These are phyloP conservation scores for Philopotamus ludificatus DNA, from an alignment of 1,140 invertebrate genomes.

Conservation along the genomic window DNA sequence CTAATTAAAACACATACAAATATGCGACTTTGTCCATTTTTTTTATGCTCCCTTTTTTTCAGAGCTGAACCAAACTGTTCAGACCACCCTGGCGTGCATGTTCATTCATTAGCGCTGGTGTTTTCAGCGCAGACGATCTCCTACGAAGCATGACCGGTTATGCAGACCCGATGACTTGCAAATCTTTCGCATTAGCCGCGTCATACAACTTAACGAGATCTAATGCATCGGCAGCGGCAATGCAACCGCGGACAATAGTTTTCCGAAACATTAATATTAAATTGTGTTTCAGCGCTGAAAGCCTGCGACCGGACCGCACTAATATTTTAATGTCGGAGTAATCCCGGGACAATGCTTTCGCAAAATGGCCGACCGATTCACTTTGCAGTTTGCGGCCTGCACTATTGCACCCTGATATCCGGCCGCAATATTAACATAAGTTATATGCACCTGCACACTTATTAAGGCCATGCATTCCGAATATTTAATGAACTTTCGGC, in stretches of 20 bases:
- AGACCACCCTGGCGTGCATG: no score
- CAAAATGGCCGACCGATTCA: background rate
- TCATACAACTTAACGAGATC: no score
- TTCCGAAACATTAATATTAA: background rate
- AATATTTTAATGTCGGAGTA: background rate
- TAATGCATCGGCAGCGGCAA: background rate
- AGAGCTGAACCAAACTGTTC: no score
- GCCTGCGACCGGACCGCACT: no score
- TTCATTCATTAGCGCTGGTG: no score
- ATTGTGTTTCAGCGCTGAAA: background rate
- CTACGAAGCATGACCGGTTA: no score
- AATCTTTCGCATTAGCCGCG: no score
- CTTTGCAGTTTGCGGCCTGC: background rate
- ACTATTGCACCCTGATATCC: slow-evolving; percentile 20
- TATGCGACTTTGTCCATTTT: no score
- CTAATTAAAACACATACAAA: no score
- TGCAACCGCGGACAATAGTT: background rate
- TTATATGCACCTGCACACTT: slow-evolving; percentile 14
- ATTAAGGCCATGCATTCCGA: background rate
- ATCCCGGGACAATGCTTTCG: background rate
- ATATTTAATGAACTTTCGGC: background rate
- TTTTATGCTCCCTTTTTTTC: no score
- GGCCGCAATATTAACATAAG: slow-evolving; percentile 18
- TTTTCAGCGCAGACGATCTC: no score
- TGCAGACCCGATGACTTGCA: no score